Conservation (phyloP, 1,140 invertebrate genomes). For the Chironomus striatipennis region DNA sequence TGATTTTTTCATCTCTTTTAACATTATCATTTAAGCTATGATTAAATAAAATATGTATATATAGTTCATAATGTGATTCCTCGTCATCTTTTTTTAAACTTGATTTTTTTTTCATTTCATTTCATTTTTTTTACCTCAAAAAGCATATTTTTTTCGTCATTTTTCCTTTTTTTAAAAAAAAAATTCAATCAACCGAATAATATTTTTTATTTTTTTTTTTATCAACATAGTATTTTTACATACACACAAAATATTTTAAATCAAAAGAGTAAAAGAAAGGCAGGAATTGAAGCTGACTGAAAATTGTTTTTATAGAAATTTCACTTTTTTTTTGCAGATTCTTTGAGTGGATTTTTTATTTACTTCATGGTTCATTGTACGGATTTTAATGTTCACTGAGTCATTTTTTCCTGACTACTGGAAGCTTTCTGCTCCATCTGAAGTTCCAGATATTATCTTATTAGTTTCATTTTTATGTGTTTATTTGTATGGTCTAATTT, state of each 20-base stretch:
- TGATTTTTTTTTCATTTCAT: background rate
- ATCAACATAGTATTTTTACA: background rate
- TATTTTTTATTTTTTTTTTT: background rate
- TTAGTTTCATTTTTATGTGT: too few relatives aligned
- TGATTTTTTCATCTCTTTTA: slow-evolving; percentile 22
- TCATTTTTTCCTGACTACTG: too few relatives aligned
- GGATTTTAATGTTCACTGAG: too few relatives aligned
- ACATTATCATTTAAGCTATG: background rate
- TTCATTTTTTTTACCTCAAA: background rate
- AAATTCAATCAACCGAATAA: background rate
- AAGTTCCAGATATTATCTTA: too few relatives aligned
- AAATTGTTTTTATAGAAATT: too few relatives aligned
- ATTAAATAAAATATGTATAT: slow-evolving; percentile 17
- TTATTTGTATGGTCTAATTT: too few relatives aligned
- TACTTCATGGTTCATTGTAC: too few relatives aligned
- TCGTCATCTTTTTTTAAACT: background rate
- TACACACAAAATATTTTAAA: slow-evolving; percentile 5
- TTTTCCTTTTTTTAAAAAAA: background rate
- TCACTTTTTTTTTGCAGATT: too few relatives aligned
- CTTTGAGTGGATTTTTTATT: too few relatives aligned
- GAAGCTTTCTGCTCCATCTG: too few relatives aligned
- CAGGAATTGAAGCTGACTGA: too few relatives aligned
- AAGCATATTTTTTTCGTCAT: background rate
- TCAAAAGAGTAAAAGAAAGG: background rate
- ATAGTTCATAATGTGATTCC: background rate